Conservation (phyloP, 1,140 invertebrate genomes). For the Phenacoccus solenopsis region DNA sequence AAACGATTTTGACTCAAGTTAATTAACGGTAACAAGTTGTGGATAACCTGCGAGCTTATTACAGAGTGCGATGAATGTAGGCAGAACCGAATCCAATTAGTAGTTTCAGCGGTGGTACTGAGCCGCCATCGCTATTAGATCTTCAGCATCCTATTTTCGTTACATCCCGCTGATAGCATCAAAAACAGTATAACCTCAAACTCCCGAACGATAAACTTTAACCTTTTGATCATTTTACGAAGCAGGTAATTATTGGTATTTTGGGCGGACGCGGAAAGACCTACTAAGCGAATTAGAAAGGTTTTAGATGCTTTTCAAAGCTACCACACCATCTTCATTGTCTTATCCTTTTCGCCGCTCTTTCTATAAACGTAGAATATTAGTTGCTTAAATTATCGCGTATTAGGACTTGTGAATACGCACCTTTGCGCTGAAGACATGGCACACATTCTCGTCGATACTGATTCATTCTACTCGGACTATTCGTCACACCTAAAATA, state of each 20-base stretch:
- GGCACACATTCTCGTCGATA: too few relatives aligned
- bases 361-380: too few relatives aligned
- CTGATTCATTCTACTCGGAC: too few relatives aligned
- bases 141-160: not conserved
- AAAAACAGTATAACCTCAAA: not conserved
- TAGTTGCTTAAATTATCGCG: too few relatives aligned
- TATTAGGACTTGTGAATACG: too few relatives aligned
- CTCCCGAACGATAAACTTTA: not conserved
- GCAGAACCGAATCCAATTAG: not conserved
- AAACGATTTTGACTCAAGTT: not conserved
- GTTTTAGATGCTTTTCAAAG: not conserved
- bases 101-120: not conserved
- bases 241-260: not conserved
- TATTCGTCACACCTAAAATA: too few relatives aligned
- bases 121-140: not conserved
- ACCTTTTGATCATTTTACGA: not conserved
- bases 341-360: too few relatives aligned
- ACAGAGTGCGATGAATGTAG: not conserved
- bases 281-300: not conserved
- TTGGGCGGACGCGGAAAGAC: not conserved
- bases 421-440: too few relatives aligned
- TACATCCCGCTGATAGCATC: not conserved
- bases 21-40: not conserved
- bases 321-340: not conserved
- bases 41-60: not conserved